Base-by-base conservation (phyloP, 2,797 vertebrate genomes). In the Buphagus erythrorhynchus region DNA sequence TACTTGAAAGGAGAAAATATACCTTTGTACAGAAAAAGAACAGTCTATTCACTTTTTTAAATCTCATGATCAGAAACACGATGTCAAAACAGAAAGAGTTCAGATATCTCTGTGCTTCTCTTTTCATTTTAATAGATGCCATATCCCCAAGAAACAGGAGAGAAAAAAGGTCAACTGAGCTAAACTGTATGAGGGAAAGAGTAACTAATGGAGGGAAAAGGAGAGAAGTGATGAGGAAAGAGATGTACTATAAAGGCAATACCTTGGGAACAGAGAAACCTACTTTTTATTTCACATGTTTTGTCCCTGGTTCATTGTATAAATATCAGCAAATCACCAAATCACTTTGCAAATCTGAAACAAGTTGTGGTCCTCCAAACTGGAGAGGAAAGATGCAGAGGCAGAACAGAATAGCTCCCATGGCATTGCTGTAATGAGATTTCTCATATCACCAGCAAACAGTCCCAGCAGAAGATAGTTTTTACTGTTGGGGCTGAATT, bases 91-190 rank as follows among this genome's bases (percentile, higher is more conserved):
- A 83, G 76, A 72, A 81, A 66, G 77, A 72, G 36, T 81, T 88
- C 73, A 68, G 79, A 24, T 81, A 78, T 52, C 84, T 80, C 71
- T 69, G 33, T 59, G 33, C 71, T 45, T 92, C 35, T 51, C 49
- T 86, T 97, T 88, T 69, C 58, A n/a, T 54, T 86, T 77, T 90
- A 91, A 94, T 59, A 93, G 90, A 59, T 75, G 26, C 17, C 63
- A 57, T 48, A 43, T 72, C n/a, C 26, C 43, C n/a, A 57, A 26
- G 88, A 77, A 91, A 90, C 52, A 83, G 40, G 11, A 59, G 25
- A 88, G 36, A 29, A 78, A 77, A 93, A 87, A 55, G 59, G 86
- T 88, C 86, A 93, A 24, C 51, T 66, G 54, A 86, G 46, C 43
- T 78, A 58, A 95, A 78, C 62, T 7, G 2, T 24, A 19, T 8